Evolutionary conservation across 2,888 invertebrate genomes (phyloP), one percentile per base, ranked within the genome.

Genomic region (Phaonia tiefii): DNA sequence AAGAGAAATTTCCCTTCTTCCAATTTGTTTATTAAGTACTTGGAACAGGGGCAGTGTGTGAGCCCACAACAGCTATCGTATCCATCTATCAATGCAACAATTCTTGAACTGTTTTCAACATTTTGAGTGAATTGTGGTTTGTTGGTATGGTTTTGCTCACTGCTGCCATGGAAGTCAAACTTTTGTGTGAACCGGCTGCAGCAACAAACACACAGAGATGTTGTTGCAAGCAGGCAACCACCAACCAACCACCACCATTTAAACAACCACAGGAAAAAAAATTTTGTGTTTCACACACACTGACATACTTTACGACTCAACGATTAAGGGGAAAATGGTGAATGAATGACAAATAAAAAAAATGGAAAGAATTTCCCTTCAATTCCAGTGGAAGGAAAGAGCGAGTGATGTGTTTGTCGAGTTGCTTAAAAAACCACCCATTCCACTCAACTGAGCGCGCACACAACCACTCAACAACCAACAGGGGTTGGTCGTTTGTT

Each of bases 81-180:
- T n/a, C n/a, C n/a, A n/a, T n/a, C n/a, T n/a, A 49, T 26, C 49
- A n/a, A 63, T 71, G 44, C 58, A 60, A 60, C 60, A 60, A 60
- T 58, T 71, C 49, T 42, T 78, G 69, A 63, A 63, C 58, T 79
- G 77, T 56, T 81, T 77, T 67, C 72, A 63, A 72, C 78, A 72
- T 74, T 63, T 79, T 83, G 83, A 88, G 88, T 88, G 88, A 88
- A 88, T 88, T 88, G 88, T 86, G 88, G 87, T 88, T 88, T 88
- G 88, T 87, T 88, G 81, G 78, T 75, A 73, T 87, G 87, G 87
- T 86, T 86, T 82, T 58, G 82, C 17, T 39, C n/a, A 8, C 17
- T 42, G 84, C 75, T 75, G 82, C 56, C 83, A 84, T 83, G 74
- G 84, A 82, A 83, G 85, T 85, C 83, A 83, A 83, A 84, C 83